Percentiles rank a stretch among this genome's conserved stretches.
Conservation (phyloP, 2,797 vertebrate species). For the Artibeus lituratus region DNA sequence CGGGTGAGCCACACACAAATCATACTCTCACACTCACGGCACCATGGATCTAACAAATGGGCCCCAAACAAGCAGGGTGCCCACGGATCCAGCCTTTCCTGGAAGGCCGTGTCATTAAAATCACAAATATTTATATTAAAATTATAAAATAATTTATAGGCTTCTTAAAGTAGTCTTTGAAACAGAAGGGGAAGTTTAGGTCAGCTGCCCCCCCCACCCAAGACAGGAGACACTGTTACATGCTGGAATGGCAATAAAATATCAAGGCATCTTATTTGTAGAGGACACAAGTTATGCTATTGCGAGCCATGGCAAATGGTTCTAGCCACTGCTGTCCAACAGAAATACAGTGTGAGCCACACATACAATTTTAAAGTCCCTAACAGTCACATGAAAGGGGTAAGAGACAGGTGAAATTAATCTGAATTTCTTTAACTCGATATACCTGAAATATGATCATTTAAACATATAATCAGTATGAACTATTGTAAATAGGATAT, state of each 20-base stretch:
- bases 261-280: background rate
- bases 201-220: background rate
- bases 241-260: background rate
- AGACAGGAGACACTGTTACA: background rate
- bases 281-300: background rate
- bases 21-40: background rate
- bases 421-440: background rate
- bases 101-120: background rate
- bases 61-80: background rate
- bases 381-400: background rate
- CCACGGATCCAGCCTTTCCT: background rate
- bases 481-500: background rate
- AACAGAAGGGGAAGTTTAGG: background rate
- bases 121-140: background rate
- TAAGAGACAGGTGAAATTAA: background rate
- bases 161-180: constrained; percentile 14
- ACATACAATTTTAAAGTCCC: background rate
- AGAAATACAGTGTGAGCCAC: background rate
- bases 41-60: background rate
- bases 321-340: background rate
- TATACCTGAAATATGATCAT: background rate
- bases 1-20: background rate
- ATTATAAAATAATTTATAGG: background rate
- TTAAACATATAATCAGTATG: background rate
- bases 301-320: background rate